Percentiles rank a stretch among this genome's conserved stretches.
These are phyloP conservation scores for Pantherophis alleghaniensis DNA, from an alignment of 2,797 vertebrate species.

Conservation along the genomic window DNA sequence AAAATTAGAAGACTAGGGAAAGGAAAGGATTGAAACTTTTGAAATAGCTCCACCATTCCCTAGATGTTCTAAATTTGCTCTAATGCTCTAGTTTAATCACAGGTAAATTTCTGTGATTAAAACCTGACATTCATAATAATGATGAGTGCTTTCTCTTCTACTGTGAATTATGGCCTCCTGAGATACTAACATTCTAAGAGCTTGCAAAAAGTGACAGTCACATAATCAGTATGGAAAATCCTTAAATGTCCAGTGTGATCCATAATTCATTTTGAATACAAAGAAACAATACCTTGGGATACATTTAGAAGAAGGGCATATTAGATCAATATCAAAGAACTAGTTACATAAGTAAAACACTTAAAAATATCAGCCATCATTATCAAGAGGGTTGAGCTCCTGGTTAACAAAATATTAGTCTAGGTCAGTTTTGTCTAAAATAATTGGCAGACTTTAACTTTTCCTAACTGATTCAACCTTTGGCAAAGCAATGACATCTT, in stretches of 20 bases:
- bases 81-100: not conserved
- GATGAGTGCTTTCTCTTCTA: not conserved
- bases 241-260: not conserved
- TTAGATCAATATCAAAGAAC: not conserved
- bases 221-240: not conserved
- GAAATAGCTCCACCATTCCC: not conserved
- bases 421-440: not conserved
- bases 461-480: conserved; percentile 37
- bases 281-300: not conserved
- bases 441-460: conserved; percentile 25
- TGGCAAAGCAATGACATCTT: conserved; percentile 35
- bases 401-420: not conserved
- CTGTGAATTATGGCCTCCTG: not conserved
- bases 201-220: not conserved
- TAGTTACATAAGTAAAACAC: not conserved
- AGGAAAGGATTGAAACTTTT: not conserved
- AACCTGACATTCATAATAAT: not conserved
- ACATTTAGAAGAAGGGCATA: not conserved
- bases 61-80: not conserved
- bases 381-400: not conserved
- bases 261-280: not conserved
- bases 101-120: not conserved
- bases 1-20: not conserved
- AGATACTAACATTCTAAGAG: not conserved
- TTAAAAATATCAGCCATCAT: not conserved